Evolutionary conservation across 92 coral and sea anemone genomes (phyloP).

Genomic region (Blastomussa wellsi): DNA sequence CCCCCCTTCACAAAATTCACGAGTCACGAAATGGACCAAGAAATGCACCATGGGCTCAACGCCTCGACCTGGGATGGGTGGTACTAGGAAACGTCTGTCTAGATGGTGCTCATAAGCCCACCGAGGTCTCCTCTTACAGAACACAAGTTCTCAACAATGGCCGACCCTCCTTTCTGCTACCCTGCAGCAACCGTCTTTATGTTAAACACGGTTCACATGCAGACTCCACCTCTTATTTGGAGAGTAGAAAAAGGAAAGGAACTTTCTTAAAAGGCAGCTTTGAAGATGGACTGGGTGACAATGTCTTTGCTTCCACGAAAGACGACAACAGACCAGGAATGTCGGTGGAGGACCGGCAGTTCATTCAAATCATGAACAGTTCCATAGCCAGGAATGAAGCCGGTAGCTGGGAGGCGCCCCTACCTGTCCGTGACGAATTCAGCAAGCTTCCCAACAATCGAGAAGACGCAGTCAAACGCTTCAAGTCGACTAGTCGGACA

Average conservation of each 20-base stretch:
- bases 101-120: slow-evolving; percentile 54
- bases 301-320: slow-evolving; percentile 16
- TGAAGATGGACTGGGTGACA: slow-evolving; percentile 33
- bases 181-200: slow-evolving; percentile 40
- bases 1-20: slow-evolving; percentile 56
- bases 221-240: not conserved
- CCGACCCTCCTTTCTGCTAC: slow-evolving; percentile 48
- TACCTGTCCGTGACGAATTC: slow-evolving; percentile 19
- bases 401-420: slow-evolving; percentile 40
- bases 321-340: slow-evolving; percentile 45
- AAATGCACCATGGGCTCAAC: no score
- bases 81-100: no score
- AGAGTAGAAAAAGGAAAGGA: not conserved
- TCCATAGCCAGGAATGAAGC: not conserved
- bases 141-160: slow-evolving; percentile 61
- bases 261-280: slow-evolving; percentile 4
- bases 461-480: slow-evolving; percentile 9
- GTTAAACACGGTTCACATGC: not conserved
- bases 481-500: slow-evolving; percentile 3
- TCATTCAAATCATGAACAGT: slow-evolving; percentile 31
- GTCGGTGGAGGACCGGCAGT: slow-evolving; percentile 42
- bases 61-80: no score
- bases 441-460: slow-evolving; percentile 18
- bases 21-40: slow-evolving; percentile 51
- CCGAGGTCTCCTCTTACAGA: slow-evolving; percentile 28